phyloP scores from a whole-genome alignment of 2,797 vertebrate genomes.

The Amphiprion clarkii region DNA sequence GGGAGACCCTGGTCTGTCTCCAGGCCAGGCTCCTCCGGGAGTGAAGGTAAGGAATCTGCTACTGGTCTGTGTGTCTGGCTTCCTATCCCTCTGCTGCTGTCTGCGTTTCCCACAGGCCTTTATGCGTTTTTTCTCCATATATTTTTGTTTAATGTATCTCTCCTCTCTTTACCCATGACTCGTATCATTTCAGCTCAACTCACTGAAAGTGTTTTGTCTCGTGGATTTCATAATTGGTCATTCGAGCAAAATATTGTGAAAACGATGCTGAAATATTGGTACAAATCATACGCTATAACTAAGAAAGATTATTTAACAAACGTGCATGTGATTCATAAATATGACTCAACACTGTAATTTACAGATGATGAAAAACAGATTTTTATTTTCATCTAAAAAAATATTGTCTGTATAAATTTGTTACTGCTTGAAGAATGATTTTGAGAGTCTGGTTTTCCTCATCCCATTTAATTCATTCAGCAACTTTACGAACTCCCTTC shows the following conservation, averaged over 20 bases:
- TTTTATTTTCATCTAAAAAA: not conserved
- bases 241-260: not conserved
- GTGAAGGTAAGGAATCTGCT: constrained; percentile 86
- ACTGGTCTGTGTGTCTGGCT: not conserved
- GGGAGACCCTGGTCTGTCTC: constrained; percentile 94
- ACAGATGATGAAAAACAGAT: constrained; percentile 8
- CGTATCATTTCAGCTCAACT: not conserved
- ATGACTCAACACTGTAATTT: not conserved
- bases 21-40: constrained; percentile 90
- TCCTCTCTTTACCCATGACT: not conserved
- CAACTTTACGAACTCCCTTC: constrained; percentile 2
- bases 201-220: not conserved
- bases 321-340: not conserved
- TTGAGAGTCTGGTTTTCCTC: constrained; percentile 2
- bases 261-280: not conserved
- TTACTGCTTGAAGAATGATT: not conserved
- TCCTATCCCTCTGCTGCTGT: not conserved
- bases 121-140: not conserved
- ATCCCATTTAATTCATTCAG: constrained; percentile 3
- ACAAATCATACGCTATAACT: not conserved
- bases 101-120: not conserved
- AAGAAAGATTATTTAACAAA: not conserved
- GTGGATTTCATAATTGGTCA: not conserved
- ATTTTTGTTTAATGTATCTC: not conserved
- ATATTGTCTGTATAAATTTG: not conserved